Conservation (phyloP, 2,797 vertebrate genomes). For the Mus caroli region DNA sequence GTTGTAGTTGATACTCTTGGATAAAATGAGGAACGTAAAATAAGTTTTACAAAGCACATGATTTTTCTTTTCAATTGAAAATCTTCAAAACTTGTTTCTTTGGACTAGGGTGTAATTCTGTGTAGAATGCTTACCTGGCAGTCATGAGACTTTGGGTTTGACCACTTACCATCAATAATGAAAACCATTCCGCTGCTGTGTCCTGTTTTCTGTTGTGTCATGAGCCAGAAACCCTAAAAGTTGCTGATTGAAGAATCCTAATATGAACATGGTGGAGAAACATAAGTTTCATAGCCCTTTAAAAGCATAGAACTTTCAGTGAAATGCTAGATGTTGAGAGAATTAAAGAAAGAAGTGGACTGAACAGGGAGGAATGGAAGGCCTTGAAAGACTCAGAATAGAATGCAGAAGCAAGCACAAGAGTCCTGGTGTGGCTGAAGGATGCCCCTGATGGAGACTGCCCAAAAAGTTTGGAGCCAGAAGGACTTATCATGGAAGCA, state of each 20-base stretch:
- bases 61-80: not conserved
- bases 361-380: not conserved
- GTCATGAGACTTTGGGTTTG: not conserved
- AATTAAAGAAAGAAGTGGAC: not conserved
- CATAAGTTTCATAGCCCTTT: not conserved
- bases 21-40: not conserved
- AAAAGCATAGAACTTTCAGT: not conserved
- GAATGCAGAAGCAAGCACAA: not conserved
- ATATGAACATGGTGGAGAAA: not conserved
- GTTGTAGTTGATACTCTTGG: not conserved
- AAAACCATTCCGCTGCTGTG: not conserved
- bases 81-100: not conserved
- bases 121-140: not conserved
- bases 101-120: not conserved
- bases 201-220: not conserved
- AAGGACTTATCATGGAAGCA: fast-evolving
- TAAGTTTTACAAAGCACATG: not conserved
- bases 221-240: not conserved
- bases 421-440: not conserved
- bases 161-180: not conserved
- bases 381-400: not conserved
- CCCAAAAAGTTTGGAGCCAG: not conserved
- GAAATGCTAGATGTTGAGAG: not conserved
- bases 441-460: not conserved
- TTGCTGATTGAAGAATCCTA: not conserved